A percentile compares a stretch with the other conserved stretches of the same genome.
Evolutionary conservation across 2,888 invertebrate species (phyloP).

Genomic region (Autographa gamma): DNA sequence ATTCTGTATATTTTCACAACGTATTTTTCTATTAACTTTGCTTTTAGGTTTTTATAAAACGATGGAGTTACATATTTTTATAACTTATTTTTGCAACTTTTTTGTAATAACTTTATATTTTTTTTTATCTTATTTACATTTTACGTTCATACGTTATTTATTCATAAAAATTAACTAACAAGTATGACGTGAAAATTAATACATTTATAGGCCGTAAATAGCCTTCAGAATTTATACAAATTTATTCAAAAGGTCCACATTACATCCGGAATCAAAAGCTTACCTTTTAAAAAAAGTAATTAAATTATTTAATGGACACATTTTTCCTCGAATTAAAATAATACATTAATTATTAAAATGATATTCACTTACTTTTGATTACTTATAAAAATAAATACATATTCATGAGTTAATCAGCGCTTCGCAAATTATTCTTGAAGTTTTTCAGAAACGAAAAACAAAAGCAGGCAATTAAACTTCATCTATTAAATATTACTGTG

Average conservation of each 20-base stretch:
- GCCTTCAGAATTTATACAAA: not conserved
- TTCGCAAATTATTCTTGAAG: slow-evolving; percentile 42
- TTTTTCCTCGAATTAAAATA: not conserved
- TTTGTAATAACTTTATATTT: no score
- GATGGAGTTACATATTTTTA: no score
- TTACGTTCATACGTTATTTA: no score
- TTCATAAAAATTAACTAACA: not conserved
- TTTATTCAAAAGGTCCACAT: slow-evolving; percentile 3
- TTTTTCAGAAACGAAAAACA: slow-evolving; percentile 12
- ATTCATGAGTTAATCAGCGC: slow-evolving; percentile 26
- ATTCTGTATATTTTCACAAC: not conserved
- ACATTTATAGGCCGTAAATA: not conserved
- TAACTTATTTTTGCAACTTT: no score
- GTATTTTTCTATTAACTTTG: not conserved
- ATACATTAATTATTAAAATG: slow-evolving; percentile 1
- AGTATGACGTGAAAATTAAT: not conserved
- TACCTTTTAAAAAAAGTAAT: not conserved
- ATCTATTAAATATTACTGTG: slow-evolving; percentile 43
- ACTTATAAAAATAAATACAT: slow-evolving; percentile 18
- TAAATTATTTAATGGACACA: not conserved
- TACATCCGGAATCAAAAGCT: not conserved
- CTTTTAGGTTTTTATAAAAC: not conserved
- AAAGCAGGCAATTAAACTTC: slow-evolving; percentile 43
- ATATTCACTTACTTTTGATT: slow-evolving; percentile 19
- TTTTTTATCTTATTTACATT: no score